phyloP scores from a whole-genome alignment of 1,140 invertebrate genomes.

The Danaus plexippus region DNA sequence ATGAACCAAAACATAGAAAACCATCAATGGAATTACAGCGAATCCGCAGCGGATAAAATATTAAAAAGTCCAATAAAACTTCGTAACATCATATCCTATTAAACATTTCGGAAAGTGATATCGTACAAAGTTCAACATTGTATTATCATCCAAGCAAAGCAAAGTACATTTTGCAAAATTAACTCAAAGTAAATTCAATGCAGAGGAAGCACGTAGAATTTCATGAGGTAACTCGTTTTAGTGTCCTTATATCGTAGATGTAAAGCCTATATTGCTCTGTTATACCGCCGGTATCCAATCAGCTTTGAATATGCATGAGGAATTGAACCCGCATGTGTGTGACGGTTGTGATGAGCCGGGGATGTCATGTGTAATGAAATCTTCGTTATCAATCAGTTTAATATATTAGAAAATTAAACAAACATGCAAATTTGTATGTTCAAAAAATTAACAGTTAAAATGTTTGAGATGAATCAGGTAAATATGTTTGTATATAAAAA shows the following conservation, averaged over 20 bases:
- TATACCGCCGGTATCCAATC: constrained; percentile 7
- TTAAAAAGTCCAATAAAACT: background rate
- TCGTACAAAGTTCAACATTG: constrained; percentile 17
- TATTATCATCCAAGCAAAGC: constrained; percentile 15
- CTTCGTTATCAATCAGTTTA: constrained; percentile 7
- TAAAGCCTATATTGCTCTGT: constrained; percentile 1
- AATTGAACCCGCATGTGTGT: constrained; percentile 33
- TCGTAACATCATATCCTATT: constrained; percentile 8
- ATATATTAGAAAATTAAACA: no score
- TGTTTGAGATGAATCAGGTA: no score
- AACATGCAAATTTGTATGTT: no score
- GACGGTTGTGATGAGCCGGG: constrained; percentile 33
- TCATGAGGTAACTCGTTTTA: background rate
- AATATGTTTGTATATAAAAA: no score
- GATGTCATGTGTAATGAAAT: constrained; percentile 28
- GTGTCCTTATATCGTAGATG: constrained; percentile 1
- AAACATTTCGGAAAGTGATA: constrained; percentile 15
- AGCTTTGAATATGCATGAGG: constrained; percentile 54
- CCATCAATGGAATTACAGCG: no score
- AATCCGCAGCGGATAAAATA: no score
- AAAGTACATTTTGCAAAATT: constrained; percentile 23
- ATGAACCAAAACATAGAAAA: no score
- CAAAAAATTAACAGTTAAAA: no score
- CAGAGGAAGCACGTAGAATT: constrained; percentile 5
- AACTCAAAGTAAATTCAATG: constrained; percentile 16